Percentiles rank a stretch among this genome's conserved stretches.
Conservation (phyloP, 2,113 vertebrate genomes). For the Notothenia rossii region DNA sequence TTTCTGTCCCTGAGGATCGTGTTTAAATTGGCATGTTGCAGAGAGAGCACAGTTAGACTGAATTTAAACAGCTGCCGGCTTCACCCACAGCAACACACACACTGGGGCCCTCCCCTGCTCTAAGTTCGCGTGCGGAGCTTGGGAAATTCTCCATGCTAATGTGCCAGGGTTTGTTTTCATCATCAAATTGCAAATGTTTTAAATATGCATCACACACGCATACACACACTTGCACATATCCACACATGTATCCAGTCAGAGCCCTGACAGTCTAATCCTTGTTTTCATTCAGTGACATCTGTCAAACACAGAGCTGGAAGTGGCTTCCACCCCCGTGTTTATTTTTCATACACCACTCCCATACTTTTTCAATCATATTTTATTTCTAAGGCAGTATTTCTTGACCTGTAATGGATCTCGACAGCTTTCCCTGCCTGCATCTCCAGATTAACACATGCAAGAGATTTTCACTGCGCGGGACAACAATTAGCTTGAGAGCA, state of each 20-base stretch:
- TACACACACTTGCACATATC: conserved; percentile 16
- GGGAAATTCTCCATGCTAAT: conserved; percentile 79
- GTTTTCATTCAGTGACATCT: conserved; percentile 67
- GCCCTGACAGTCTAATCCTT: conserved; percentile 61
- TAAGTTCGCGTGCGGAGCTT: conserved; percentile 79
- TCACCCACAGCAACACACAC: conserved; percentile 57
- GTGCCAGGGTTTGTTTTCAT: conserved; percentile 83
- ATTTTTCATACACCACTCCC: conserved; percentile 56
- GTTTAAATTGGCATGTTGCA: conserved; percentile 77
- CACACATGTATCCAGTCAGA: conserved; percentile 52
- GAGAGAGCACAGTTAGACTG: conserved; percentile 63
- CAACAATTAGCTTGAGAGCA: conserved; percentile 34
- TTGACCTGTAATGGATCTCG: conserved; percentile 15
- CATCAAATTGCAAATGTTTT: conserved; percentile 82
- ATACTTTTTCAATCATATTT: conserved; percentile 57
- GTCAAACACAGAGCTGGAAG: conserved; percentile 62
- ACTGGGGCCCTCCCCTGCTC: conserved; percentile 65
- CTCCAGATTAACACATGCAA: conserved; percentile 30
- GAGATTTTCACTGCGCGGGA: conserved; percentile 25
- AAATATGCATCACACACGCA: conserved; percentile 74
- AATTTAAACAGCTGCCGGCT: conserved; percentile 81
- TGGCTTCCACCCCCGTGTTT: conserved; percentile 59
- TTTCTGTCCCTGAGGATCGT: conserved; percentile 70
- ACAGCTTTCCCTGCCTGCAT: conserved; percentile 17
- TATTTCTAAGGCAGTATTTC: conserved; percentile 34